phyloP scores from a whole-genome alignment of 1,140 invertebrate species.

The Leptinotarsa texana region DNA sequence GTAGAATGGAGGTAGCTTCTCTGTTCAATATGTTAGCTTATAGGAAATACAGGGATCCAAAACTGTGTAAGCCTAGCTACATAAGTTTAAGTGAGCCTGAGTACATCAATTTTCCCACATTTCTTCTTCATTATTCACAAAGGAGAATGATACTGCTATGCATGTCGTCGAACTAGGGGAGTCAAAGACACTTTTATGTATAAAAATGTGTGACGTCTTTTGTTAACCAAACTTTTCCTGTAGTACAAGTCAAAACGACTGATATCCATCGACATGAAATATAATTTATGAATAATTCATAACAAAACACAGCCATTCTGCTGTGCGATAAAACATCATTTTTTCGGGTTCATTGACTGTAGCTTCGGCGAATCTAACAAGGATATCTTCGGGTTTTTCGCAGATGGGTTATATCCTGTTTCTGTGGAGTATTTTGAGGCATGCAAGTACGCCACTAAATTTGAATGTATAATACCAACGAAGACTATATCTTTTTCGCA shows the following conservation, averaged over 20 bases:
- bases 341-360: conserved; percentile 4
- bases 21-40: no score
- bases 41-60: no score
- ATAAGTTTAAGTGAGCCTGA: no score
- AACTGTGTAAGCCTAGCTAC: no score
- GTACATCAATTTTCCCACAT: no score
- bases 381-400: conserved; percentile 7
- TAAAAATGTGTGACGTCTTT: no score
- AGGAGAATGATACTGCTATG: no score
- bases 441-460: conserved; percentile 2
- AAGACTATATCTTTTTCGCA: background rate
- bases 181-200: no score
- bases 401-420: conserved; percentile 6
- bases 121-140: no score
- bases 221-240: background rate
- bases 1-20: no score
- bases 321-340: conserved; percentile 1
- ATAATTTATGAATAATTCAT: conserved; percentile 4
- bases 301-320: conserved; percentile 5
- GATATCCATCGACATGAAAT: background rate
- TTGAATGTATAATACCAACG: background rate
- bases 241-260: background rate
- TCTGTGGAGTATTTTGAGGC: background rate
- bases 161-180: no score
- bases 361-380: background rate